A percentile compares a stretch with the other conserved stretches of the same genome.
Evolutionary conservation across 2,797 vertebrate species (phyloP).

Genomic region (Lutjanus argentimaculatus): DNA sequence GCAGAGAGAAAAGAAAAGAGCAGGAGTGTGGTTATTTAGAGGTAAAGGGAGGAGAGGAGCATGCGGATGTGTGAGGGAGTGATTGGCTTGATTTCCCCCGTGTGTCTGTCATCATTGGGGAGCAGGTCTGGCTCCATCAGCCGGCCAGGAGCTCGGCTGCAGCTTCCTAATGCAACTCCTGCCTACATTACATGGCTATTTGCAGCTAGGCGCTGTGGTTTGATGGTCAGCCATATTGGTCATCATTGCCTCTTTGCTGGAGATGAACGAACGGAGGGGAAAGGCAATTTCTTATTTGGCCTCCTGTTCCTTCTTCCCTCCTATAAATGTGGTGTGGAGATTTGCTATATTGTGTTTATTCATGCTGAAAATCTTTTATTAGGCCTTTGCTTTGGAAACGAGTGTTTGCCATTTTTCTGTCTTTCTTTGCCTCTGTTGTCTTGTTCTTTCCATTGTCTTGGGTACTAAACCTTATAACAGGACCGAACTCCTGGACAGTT

Average conservation of each 20-base stretch:
- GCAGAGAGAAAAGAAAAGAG: constrained; percentile 34
- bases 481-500: no score
- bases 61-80: constrained; percentile 38
- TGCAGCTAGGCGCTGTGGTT: constrained; percentile 44
- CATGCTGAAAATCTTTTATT: constrained; percentile 64
- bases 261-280: constrained; percentile 51
- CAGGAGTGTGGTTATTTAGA: constrained; percentile 53
- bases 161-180: constrained; percentile 44
- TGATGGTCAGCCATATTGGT: constrained; percentile 66
- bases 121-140: constrained; percentile 52
- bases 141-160: constrained; percentile 25
- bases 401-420: constrained; percentile 15
- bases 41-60: constrained; percentile 36
- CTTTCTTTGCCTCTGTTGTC: constrained; percentile 21
- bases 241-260: constrained; percentile 66
- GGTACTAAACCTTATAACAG: no score
- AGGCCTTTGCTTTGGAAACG: constrained; percentile 20
- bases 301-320: constrained; percentile 16
- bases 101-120: constrained; percentile 59
- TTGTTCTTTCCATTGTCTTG: constrained; percentile 37
- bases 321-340: constrained; percentile 33
- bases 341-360: constrained; percentile 56
- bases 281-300: constrained; percentile 50
- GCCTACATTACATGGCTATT: constrained; percentile 51
- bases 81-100: constrained; percentile 76